These are phyloP conservation scores for Amphimedon queenslandica DNA, from an alignment of 37 sponge, comb jelly and placozoan genomes.

Conservation along the genomic window DNA sequence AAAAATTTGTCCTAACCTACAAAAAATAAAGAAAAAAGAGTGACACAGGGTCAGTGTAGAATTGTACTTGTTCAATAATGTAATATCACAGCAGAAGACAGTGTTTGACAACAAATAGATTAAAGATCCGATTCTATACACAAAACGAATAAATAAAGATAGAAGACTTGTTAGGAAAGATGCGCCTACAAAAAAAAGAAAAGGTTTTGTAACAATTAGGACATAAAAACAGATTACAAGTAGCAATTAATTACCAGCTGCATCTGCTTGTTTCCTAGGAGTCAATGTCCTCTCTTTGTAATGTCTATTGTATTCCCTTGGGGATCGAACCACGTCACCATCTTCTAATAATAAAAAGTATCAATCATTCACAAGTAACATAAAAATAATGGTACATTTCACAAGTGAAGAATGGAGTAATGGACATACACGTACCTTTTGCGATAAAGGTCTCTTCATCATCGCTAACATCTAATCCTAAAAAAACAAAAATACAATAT, in stretches of 20 bases:
- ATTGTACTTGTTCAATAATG: neutral
- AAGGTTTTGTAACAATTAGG: too few species aligned
- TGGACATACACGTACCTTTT: neutral
- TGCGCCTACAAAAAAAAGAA: too few species aligned
- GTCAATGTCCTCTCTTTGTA: neutral
- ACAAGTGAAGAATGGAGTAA: neutral
- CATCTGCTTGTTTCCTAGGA: neutral
- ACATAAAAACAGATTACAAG: too few species aligned
- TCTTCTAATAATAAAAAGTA: too few species aligned
- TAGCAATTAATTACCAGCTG: neutral
- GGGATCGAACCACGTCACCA: neutral
- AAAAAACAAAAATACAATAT: neutral
- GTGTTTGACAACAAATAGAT: neutral
- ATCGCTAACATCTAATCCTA: neutral
- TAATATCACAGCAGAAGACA: conserved; percentile 1
- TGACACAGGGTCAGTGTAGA: neutral
- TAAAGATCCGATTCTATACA: neutral
- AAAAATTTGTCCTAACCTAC: neutral
- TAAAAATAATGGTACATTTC: neutral
- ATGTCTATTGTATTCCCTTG: neutral
- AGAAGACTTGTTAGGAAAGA: too few species aligned
- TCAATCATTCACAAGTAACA: too few species aligned
- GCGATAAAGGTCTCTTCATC: neutral
- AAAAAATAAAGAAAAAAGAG: neutral
- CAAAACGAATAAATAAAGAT: too few species aligned